phyloP scores from a whole-genome alignment of 2,797 vertebrate genomes.

The Sus cebifrons region DNA sequence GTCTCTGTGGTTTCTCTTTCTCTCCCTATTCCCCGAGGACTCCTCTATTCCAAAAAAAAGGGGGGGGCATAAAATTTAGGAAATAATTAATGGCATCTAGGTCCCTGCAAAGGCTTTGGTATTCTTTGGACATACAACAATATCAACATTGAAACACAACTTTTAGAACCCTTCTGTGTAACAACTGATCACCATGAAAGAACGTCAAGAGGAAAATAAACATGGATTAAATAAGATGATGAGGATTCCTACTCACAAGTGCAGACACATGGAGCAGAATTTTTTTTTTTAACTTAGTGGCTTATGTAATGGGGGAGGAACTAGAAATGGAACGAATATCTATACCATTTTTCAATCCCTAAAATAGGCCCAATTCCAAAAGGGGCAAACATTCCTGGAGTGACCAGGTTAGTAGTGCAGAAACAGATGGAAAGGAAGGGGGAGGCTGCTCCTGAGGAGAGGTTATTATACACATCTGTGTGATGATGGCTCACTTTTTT shows the following conservation, averaged over 20 bases:
- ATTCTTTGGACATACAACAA: background rate
- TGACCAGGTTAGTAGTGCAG: conserved; percentile 55
- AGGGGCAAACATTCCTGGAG: background rate
- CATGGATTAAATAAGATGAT: background rate
- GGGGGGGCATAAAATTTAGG: background rate
- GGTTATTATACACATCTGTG: conserved; percentile 70
- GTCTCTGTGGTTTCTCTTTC: background rate
- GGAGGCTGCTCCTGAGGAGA: conserved; percentile 30
- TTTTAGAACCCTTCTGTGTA: background rate
- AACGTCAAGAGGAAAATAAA: background rate
- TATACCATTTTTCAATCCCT: background rate
- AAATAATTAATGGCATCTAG: background rate
- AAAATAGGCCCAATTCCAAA: conserved; percentile 34
- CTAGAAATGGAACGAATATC: background rate
- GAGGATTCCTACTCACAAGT: background rate
- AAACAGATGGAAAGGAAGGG: conserved; percentile 44
- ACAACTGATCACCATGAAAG: background rate
- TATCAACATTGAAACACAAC: background rate
- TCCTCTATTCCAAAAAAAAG: background rate
- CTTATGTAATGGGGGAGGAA: background rate
- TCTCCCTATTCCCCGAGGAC: background rate
- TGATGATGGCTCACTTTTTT: background rate
- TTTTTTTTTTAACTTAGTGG: background rate
- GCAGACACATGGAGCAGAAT: background rate
- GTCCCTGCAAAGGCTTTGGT: background rate